Conservation (phyloP, 2,113 vertebrate species). For the Neotoma lepida region DNA sequence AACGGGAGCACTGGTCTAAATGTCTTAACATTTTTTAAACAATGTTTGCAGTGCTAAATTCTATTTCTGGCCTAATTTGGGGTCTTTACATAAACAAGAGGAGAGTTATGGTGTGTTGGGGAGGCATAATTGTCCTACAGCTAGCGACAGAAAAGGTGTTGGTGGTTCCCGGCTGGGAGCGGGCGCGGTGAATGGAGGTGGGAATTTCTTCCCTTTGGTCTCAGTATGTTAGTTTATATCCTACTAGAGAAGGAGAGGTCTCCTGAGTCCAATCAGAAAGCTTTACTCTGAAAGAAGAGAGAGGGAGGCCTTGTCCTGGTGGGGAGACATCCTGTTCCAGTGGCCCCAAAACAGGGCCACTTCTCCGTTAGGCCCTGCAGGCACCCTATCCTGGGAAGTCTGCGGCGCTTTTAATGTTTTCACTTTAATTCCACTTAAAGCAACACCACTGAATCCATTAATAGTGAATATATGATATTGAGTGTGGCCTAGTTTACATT, state of each 20-base stretch:
- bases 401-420: not conserved
- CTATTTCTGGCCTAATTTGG: conserved; percentile 84
- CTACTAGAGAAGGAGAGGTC: conserved; percentile 3
- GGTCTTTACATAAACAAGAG: conserved; percentile 81
- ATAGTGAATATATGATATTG: not conserved
- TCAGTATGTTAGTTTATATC: conserved; percentile 11
- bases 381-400: not conserved
- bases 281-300: not conserved
- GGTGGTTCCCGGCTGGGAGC: not conserved
- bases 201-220: not conserved
- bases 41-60: conserved; percentile 83
- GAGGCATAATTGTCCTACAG: conserved; percentile 69
- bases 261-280: not conserved
- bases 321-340: not conserved
- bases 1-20: conserved; percentile 83
- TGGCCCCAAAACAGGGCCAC: not conserved
- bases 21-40: conserved; percentile 85
- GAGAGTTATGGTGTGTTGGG: conserved; percentile 64
- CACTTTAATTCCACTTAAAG: conserved; percentile 30
- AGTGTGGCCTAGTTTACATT: not conserved
- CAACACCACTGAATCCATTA: not conserved
- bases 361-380: not conserved
- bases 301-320: not conserved
- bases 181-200: not conserved
- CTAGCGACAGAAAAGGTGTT: conserved; percentile 57